phyloP scores from a whole-genome alignment of 2,113 vertebrate genomes.

The Dicaeum eximium region DNA sequence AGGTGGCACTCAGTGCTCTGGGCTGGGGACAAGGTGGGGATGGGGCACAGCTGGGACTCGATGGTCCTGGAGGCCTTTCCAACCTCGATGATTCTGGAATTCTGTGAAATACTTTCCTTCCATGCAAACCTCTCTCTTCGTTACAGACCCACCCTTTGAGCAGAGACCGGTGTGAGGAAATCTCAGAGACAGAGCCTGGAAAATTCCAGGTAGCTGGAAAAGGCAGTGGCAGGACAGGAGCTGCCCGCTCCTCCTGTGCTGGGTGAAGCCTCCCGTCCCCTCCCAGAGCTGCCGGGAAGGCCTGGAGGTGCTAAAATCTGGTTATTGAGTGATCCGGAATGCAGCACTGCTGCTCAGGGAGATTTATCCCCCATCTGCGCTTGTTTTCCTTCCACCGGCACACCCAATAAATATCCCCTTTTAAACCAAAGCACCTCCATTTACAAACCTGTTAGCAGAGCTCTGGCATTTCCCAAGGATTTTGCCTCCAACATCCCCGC shows the following conservation, averaged over 20 bases:
- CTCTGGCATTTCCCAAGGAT: neutral
- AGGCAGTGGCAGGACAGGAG: neutral
- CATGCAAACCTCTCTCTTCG: neutral
- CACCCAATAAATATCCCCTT: constrained; percentile 48
- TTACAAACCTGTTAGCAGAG: neutral
- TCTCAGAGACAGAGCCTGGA: neutral
- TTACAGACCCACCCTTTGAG: neutral
- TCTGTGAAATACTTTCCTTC: neutral
- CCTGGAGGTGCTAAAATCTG: constrained; percentile 23
- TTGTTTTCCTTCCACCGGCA: constrained; percentile 45
- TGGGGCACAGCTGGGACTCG: rapidly evolving
- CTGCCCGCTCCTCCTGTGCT: neutral
- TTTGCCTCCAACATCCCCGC: neutral
- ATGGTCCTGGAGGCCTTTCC: rapidly evolving
- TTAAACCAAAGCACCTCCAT: constrained; percentile 17
- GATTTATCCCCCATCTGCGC: constrained; percentile 58
- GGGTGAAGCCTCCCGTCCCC: neutral
- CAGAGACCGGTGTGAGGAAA: neutral
- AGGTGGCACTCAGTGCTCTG: neutral
- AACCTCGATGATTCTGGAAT: rapidly evolving
- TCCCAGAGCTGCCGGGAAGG: neutral
- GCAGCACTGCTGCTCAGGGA: constrained; percentile 16
- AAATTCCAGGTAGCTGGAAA: neutral
- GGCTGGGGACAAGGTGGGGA: neutral
- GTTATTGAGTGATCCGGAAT: constrained; percentile 18